phyloP scores from a whole-genome alignment of 2,797 vertebrate genomes.

The Meda fulgida region DNA sequence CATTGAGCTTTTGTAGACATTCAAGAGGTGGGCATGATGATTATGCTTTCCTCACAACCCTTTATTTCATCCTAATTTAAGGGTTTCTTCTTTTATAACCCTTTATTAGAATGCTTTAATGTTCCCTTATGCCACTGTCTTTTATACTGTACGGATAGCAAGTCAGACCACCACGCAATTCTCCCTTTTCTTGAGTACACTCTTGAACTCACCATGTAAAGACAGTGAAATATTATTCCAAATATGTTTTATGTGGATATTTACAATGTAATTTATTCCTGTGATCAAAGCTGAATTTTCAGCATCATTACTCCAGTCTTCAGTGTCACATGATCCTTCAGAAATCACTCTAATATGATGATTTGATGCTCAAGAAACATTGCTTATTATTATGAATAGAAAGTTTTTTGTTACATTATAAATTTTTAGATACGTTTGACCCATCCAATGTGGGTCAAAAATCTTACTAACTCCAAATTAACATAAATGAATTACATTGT shows the following conservation, averaged over 20 bases:
- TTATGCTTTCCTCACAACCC: slow-evolving; percentile 8
- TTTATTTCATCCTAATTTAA: slow-evolving; percentile 8
- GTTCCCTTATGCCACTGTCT: background rate
- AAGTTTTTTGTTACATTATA: background rate
- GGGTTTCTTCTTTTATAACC: slow-evolving; percentile 1
- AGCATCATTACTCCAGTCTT: background rate
- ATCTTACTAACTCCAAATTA: background rate
- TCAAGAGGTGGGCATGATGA: slow-evolving; percentile 18
- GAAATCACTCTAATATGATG: background rate
- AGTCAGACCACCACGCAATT: background rate
- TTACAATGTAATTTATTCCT: background rate
- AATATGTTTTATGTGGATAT: background rate
- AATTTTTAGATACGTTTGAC: background rate
- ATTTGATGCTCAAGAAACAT: background rate
- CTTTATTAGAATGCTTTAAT: background rate
- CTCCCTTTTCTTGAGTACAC: background rate
- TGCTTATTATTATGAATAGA: background rate
- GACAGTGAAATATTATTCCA: background rate
- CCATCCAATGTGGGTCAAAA: background rate
- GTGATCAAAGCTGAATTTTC: background rate
- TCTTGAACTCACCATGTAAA: background rate
- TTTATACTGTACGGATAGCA: background rate
- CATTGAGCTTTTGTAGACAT: background rate
- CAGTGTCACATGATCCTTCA: background rate
- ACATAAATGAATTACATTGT: no score